Base-by-base conservation (phyloP, 1,140 invertebrate genomes). In the Centruroides sculpturatus region DNA sequence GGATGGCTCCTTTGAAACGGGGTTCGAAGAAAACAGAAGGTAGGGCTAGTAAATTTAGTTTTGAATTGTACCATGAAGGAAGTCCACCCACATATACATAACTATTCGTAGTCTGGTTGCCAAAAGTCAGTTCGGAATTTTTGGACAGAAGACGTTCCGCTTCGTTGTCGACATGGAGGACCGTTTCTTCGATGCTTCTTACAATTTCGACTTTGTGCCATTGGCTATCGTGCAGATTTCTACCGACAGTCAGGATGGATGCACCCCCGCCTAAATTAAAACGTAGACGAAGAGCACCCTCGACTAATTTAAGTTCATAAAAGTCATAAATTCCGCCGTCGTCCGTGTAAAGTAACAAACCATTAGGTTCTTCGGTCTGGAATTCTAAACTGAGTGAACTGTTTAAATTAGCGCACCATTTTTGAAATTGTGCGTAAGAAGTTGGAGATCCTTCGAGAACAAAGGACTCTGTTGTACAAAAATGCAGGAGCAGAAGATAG, bases 311-410 rank as follows among this genome's bases (percentile, higher is more conserved):
- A 56, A 97, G 74, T 75, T 95, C 91, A 73, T 97, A 92, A 76
- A 96, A 98, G 73, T 96, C 91, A 69, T 90, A 89, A 13, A 86
- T 88, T 10, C 89, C 89, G 5, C 92, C 91, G 71, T 96, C 92
- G 71, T 95, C 92, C 1, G 90, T 92, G 73, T 95, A 95, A 51
- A 96, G 76, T 13, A 96, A 75, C 60, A 94, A 74, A 7, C 89
- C 90, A 74, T 91, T 91, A 0, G 87, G 86, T 71, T 89, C 85
- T 59, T 87, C 83, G 5, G 91, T 95, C 75, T 89, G 89, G 76
- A 95, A 94, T 72, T 95, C 90, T 67, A 95, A 82, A 70, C 91
- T 87, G 5, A 95, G 73, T 12, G 84, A 87, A 9, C 87, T 87
- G 71, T 92, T 91, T 4, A 87, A 73, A 1, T 82, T 86, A 8